A percentile compares a stretch with the other conserved stretches of the same genome.
These are phyloP conservation scores for Anolis sagrei DNA, from an alignment of 2,113 vertebrate species.

Conservation along the genomic window DNA sequence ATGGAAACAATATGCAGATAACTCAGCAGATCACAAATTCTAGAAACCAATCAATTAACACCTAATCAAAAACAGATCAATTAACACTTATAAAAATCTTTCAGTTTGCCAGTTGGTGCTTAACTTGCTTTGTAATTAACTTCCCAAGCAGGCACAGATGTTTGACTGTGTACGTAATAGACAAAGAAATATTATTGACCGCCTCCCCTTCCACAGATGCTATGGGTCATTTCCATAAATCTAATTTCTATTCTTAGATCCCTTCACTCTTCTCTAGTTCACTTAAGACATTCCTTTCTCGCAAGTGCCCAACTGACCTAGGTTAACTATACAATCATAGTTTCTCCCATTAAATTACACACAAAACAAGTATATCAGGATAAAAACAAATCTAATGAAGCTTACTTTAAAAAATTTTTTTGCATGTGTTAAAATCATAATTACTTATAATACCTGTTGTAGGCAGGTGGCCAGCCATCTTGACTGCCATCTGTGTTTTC, in stretches of 20 bases:
- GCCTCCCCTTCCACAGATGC: not conserved
- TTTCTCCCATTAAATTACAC: not conserved
- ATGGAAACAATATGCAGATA: not conserved
- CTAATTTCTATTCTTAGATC: not conserved
- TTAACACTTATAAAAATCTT: constrained; percentile 1
- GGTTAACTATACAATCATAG: not conserved
- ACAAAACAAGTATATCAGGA: not conserved
- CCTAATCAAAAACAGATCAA: not conserved
- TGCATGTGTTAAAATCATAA: constrained; percentile 26
- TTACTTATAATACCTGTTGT: constrained; percentile 43
- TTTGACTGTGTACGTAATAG: not conserved
- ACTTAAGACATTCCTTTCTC: not conserved
- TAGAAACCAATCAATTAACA: too few species aligned
- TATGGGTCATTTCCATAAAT: not conserved
- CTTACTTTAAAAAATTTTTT: not conserved
- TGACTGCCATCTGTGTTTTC: constrained; percentile 39
- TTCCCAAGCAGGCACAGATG: not conserved
- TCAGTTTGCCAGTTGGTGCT: constrained; percentile 1
- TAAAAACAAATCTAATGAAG: not conserved
- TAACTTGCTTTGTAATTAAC: not conserved
- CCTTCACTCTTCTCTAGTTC: not conserved
- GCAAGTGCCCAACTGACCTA: not conserved
- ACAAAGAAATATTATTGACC: not conserved
- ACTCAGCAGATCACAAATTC: not conserved
- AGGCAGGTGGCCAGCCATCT: constrained; percentile 45